Base-by-base conservation (phyloP, 2,797 vertebrate species). In the Dendrocincla tyrannina region DNA sequence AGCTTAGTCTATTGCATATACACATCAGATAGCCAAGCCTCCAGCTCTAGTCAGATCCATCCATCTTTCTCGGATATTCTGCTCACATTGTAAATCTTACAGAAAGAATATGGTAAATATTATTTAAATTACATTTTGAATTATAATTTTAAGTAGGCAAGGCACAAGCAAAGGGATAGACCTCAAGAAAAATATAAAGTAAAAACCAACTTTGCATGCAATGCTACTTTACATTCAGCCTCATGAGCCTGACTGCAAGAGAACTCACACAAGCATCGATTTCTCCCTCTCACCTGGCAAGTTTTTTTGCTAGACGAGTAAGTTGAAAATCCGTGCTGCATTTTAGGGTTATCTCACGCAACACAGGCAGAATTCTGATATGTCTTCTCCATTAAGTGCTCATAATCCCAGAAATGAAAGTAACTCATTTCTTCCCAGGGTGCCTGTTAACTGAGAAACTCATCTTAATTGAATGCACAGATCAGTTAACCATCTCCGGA, bases 381-480 rank as follows among this genome's bases (percentile, higher is more conserved):
- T 35, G 88, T 59, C 88, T 95, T 95, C 95, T 97, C 96, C 97
- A 97, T 97, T 97, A 98, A 96, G 91, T 75, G 91, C 95, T 97
- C 97, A 80, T 92, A 96, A 89, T 97, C 82, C 95, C 95, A 97
- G 97, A 97, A 97, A 97, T 81, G 92, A 96, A 95, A 96, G 93
- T 42, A 95, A 95, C 96, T 91, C 64, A 52, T 89, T 91, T 97
- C 97, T 96, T 98, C 97, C 97, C 97, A 95, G 97, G 96, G 97
- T 97, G 96, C 93, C 97, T 96, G 96, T 97, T 97, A 97, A 97
- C 96, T 90, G 95, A 91, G 96, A 93, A 97, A 95, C 97, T 93
- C 90, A 89, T 97, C 95, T 95, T 97, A 97, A 98, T 95, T 96
- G 97, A 95, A 87, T 73, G 88, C 96, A 93, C 97, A 97, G 95